These are phyloP conservation scores for Lethrus apterus DNA, from an alignment of 1,140 invertebrate genomes.

Conservation along the genomic window DNA sequence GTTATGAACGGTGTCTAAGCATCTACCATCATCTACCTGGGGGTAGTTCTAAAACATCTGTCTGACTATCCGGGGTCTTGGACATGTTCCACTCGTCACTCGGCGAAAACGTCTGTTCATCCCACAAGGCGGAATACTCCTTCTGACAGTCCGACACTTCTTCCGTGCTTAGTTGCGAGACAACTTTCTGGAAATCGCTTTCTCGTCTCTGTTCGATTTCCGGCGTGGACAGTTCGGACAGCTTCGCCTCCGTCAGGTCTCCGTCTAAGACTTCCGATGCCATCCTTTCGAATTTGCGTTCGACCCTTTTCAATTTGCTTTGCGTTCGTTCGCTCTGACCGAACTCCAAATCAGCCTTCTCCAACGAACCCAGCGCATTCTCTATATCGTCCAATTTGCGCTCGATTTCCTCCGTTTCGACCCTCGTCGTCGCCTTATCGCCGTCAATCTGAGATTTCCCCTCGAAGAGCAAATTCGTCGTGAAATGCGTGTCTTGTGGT, in stretches of 20 bases:
- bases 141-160: slow-evolving; percentile 44
- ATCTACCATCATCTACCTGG: slow-evolving; percentile 42
- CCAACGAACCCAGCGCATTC: slow-evolving; percentile 36
- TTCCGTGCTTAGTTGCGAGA: slow-evolving; percentile 45
- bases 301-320: slow-evolving; percentile 44
- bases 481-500: neutral
- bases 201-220: slow-evolving; percentile 41
- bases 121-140: slow-evolving; percentile 43
- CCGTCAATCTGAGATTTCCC: neutral
- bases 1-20: slow-evolving; percentile 8
- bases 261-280: slow-evolving; percentile 40
- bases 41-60: slow-evolving; percentile 38
- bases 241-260: slow-evolving; percentile 33
- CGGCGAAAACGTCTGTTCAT: slow-evolving; percentile 42
- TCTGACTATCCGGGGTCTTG: slow-evolving; percentile 41
- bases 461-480: slow-evolving; percentile 1
- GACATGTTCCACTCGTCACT: slow-evolving; percentile 40
- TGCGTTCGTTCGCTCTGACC: slow-evolving; percentile 20
- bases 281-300: slow-evolving; percentile 52
- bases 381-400: slow-evolving; percentile 37
- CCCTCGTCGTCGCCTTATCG: slow-evolving; percentile 22
- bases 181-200: slow-evolving; percentile 43
- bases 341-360: slow-evolving; percentile 23
- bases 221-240: slow-evolving; percentile 32
- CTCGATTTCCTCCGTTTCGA: slow-evolving; percentile 35